phyloP scores from a whole-genome alignment of 2,888 invertebrate genomes.

The Scaptomyza flava region DNA sequence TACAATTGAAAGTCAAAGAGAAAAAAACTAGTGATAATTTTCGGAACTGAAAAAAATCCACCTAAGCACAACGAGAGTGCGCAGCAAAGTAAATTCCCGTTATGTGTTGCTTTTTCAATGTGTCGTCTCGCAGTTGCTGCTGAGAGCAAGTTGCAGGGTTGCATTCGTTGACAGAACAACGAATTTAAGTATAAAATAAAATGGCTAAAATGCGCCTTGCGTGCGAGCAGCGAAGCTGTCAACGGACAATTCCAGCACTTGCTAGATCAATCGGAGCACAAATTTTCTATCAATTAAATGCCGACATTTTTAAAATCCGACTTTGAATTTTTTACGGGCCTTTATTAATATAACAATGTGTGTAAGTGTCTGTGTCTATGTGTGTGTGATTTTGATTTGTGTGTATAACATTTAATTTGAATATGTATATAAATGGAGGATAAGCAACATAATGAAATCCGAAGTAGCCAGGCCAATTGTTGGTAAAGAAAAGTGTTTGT shows the following conservation, averaged over 20 bases:
- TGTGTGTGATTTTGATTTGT: constrained; percentile 6
- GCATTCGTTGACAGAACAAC: background rate
- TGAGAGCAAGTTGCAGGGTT: background rate
- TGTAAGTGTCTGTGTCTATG: background rate
- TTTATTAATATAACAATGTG: background rate
- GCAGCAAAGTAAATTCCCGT: background rate
- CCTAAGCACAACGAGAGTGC: background rate
- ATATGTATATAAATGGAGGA: constrained; percentile 11
- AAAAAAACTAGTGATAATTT: background rate
- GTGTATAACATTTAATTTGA: constrained; percentile 14
- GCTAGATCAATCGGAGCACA: background rate
- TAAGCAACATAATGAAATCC: constrained; percentile 60
- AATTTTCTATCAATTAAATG: background rate
- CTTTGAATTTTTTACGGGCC: background rate
- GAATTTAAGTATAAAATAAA: background rate
- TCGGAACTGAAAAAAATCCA: background rate
- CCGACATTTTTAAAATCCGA: background rate
- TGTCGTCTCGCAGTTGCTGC: background rate
- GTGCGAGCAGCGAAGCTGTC: background rate
- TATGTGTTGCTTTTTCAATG: background rate
- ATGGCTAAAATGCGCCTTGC: background rate
- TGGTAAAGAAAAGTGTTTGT: constrained; percentile 24
- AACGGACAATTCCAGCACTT: background rate
- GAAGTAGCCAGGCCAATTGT: constrained; percentile 62
- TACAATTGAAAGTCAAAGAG: background rate